phyloP scores from a whole-genome alignment of 2,113 vertebrate genomes.

The Vidua macroura region DNA sequence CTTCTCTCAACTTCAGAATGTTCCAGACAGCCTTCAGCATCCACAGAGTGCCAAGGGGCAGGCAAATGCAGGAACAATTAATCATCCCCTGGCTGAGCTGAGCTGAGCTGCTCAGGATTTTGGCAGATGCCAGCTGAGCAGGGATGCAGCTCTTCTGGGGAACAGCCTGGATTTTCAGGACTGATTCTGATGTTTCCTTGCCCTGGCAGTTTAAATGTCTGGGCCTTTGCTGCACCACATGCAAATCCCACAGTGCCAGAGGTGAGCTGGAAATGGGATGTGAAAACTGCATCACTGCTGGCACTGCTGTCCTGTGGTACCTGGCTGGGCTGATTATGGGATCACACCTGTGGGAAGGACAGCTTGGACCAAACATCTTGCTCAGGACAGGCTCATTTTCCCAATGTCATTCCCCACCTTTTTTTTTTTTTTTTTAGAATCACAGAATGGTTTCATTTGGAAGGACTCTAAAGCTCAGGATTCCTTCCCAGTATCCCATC shows the following conservation, averaged over 20 bases:
- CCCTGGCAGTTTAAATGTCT: not conserved
- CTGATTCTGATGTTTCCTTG: not conserved
- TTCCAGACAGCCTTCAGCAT: not conserved
- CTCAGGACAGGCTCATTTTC: not conserved
- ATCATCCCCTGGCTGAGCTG: not conserved
- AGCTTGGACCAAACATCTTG: not conserved
- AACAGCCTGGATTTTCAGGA: not conserved
- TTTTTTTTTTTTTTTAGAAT: not conserved
- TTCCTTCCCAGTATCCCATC: not conserved
- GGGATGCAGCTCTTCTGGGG: not conserved
- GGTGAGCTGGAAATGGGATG: not conserved
- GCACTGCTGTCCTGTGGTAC: fast-evolving
- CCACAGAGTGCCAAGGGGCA: not conserved
- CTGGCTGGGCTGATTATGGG: not conserved
- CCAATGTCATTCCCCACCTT: too few relatives aligned
- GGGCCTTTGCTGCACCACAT: not conserved
- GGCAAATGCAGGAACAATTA: not conserved
- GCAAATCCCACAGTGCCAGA: not conserved
- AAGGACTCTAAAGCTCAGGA: not conserved
- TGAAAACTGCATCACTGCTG: not conserved
- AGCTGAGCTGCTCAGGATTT: not conserved
- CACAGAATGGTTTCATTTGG: fast-evolving
- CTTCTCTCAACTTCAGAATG: not conserved
- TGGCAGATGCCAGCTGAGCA: not conserved
- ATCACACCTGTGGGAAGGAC: not conserved